These are phyloP conservation scores for Sander lucioperca DNA, from an alignment of 2,113 vertebrate genomes.

Conservation along the genomic window DNA sequence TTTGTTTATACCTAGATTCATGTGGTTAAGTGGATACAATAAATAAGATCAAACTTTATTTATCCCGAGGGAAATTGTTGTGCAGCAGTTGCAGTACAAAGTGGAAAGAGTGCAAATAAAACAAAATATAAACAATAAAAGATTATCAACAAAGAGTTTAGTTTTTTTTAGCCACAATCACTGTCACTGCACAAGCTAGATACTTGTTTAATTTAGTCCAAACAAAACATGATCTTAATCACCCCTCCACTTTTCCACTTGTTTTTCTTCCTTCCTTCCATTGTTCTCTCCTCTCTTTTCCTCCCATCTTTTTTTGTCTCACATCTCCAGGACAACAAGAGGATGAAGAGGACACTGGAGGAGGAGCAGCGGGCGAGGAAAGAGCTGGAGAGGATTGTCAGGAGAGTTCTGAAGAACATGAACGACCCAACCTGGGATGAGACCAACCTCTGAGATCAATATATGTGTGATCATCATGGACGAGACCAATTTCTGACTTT, in stretches of 20 bases:
- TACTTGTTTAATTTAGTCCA: no score
- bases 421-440: slow-evolving; percentile 97
- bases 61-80: no score
- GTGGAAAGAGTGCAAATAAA: no score
- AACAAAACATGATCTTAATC: not conserved
- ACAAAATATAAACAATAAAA: no score
- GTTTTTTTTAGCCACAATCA: no score
- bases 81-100: no score
- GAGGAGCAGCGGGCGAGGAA: slow-evolving; percentile 96
- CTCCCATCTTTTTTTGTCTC: not conserved
- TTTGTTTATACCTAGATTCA: no score
- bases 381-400: slow-evolving; percentile 94
- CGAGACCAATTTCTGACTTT: slow-evolving; percentile 3
- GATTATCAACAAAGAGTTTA: no score
- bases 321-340: slow-evolving; percentile 92
- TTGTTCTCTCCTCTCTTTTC: not conserved
- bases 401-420: slow-evolving; percentile 94
- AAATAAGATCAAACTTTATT: no score
- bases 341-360: slow-evolving; percentile 96
- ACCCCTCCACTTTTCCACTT: not conserved
- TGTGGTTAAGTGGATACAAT: no score
- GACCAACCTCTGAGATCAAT: slow-evolving; percentile 90
- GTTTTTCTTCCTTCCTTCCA: not conserved
- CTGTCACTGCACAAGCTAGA: no score
- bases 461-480: not conserved